Conservation (phyloP, 2,113 vertebrate species). For the Campylomormyrus numenius region DNA sequence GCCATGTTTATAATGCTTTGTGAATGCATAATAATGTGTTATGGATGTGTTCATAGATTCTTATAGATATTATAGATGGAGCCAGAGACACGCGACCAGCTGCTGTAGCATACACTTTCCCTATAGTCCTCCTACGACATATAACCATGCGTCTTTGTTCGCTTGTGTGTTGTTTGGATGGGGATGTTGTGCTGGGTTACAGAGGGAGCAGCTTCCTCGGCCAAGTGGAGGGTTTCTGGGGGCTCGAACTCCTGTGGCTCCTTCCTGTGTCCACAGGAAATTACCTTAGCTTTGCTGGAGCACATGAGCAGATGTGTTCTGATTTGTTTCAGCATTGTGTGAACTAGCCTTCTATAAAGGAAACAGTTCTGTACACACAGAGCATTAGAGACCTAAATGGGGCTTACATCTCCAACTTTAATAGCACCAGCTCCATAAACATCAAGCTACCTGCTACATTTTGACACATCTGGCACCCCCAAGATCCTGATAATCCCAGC, state of each 20-base stretch:
- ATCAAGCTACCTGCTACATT: background rate
- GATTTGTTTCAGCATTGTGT: background rate
- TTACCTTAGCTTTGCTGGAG: background rate
- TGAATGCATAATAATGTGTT: background rate
- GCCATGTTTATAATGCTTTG: background rate
- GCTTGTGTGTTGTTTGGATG: background rate
- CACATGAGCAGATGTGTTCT: background rate
- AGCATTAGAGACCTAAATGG: background rate
- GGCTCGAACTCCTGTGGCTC: background rate
- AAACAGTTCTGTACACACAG: background rate
- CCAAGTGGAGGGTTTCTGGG: background rate
- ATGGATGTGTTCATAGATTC: background rate
- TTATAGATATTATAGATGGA: background rate
- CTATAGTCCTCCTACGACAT: background rate
- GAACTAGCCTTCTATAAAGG: background rate
- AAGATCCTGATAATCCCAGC: background rate
- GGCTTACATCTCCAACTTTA: background rate
- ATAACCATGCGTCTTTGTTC: background rate
- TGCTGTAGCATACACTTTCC: background rate
- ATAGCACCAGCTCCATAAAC: background rate
- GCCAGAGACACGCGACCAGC: background rate
- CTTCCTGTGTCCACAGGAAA: background rate
- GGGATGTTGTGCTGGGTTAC: background rate
- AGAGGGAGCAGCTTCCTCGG: background rate
- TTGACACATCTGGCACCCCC: background rate